Evolutionary conservation across 1,140 invertebrate genomes (phyloP).

Genomic region (Limonius californicus): DNA sequence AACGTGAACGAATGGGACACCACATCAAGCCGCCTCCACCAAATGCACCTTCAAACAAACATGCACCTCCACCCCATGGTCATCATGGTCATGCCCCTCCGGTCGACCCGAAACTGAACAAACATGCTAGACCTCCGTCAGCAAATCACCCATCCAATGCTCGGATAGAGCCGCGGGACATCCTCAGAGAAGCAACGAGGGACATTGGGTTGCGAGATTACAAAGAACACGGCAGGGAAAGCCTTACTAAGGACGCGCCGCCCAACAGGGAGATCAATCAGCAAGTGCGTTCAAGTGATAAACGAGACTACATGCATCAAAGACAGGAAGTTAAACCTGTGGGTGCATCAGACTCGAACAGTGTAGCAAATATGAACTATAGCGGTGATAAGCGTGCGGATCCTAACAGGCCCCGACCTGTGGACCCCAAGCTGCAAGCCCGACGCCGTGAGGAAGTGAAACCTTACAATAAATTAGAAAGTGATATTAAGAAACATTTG

Average conservation of each 20-base stretch:
- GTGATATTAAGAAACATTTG: slow-evolving; percentile 39
- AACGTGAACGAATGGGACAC: slow-evolving; percentile 48
- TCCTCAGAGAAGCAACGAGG: slow-evolving; percentile 34
- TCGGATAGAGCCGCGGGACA: slow-evolving; percentile 27
- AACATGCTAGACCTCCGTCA: slow-evolving; percentile 32
- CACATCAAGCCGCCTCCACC: slow-evolving; percentile 44
- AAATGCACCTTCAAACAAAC: slow-evolving; percentile 24
- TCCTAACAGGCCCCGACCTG: slow-evolving; percentile 1
- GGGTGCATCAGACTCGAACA: slow-evolving; percentile 11
- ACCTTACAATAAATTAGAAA: slow-evolving; percentile 30
- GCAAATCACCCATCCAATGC: slow-evolving; percentile 1
- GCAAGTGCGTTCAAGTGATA: slow-evolving; percentile 1
- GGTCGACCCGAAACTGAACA: slow-evolving; percentile 39
- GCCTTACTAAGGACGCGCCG: neutral
- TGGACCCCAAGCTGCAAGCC: slow-evolving; percentile 33
- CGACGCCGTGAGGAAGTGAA: slow-evolving; percentile 30
- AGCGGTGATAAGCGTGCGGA: slow-evolving; percentile 22
- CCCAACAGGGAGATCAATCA: neutral
- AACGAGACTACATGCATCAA: slow-evolving; percentile 30
- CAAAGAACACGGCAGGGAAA: slow-evolving; percentile 12
- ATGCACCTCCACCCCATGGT: slow-evolving; percentile 30
- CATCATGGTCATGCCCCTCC: slow-evolving; percentile 31
- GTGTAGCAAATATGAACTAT: slow-evolving; percentile 18
- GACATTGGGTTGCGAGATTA: slow-evolving; percentile 23
- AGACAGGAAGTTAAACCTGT: slow-evolving; percentile 34